phyloP scores from a whole-genome alignment of 64 coral and sea anemone genomes.

The Cladopsammia gracilis region DNA sequence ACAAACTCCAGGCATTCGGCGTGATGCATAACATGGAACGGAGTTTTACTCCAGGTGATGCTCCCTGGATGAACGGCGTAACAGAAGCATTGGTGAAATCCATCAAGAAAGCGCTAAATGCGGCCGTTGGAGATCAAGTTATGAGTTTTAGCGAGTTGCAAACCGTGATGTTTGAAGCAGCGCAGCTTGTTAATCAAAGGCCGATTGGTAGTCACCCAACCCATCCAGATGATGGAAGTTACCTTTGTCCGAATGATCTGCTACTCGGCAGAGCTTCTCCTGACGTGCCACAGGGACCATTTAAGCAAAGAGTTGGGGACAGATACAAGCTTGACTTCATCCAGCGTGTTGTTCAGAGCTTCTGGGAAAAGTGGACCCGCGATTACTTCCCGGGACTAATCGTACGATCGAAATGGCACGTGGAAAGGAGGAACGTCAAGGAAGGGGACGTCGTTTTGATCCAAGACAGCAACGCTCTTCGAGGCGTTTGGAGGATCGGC shows the following conservation, averaged over 20 bases:
- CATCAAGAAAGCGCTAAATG: constrained; percentile 33
- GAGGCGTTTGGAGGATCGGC: constrained; percentile 35
- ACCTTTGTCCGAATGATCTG: constrained; percentile 63
- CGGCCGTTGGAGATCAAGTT: constrained; percentile 1
- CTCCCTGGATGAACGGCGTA: constrained; percentile 49
- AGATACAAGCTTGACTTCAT: constrained; percentile 52
- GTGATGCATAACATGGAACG: constrained; percentile 12
- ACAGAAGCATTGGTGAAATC: constrained; percentile 47
- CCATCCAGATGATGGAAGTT: constrained; percentile 34
- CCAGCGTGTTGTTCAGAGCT: constrained; percentile 29
- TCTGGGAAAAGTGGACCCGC: constrained; percentile 56
- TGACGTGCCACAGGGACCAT: constrained; percentile 52
- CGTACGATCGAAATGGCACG: constrained; percentile 43
- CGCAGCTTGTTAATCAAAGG: constrained; percentile 47
- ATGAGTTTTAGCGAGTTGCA: constrained; percentile 53
- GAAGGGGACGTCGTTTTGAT: constrained; percentile 57
- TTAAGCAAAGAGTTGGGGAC: constrained; percentile 22
- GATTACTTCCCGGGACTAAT: constrained; percentile 50
- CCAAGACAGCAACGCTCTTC: constrained; percentile 35
- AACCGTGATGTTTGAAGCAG: constrained; percentile 46
- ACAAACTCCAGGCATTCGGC: constrained; percentile 1
- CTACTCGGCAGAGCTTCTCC: constrained; percentile 47
- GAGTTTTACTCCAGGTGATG: constrained; percentile 34
- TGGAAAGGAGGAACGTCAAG: background rate
- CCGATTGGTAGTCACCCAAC: constrained; percentile 35